Base-by-base conservation (phyloP, 1,140 invertebrate genomes). In the Tetranychus urticae region DNA sequence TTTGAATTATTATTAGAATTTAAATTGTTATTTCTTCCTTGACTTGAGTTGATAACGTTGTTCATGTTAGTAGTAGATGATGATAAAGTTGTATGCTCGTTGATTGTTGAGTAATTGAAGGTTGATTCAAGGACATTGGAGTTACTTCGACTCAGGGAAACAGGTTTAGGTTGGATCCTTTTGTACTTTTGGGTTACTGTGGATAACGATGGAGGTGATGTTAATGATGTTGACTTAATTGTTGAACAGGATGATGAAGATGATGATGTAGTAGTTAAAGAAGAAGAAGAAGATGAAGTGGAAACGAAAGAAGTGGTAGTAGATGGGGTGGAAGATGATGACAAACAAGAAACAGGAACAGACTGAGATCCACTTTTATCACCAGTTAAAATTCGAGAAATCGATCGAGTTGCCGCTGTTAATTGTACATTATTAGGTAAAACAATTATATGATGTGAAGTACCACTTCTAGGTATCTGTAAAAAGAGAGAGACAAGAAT, bases 101-200 rank as follows among this genome's bases (percentile, higher is more conserved):
- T 52, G 14, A 33, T 23, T 52, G 48, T 33, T 52, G 48, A 52
- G 14, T n/a, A 52, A 52, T n/a, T 52, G 36, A 57, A 35, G 56
- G 33, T 36, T 36, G 56, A 57, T 57, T 57, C 56, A 39, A 39
- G 13, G 31, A 34, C 56, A 36, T 42, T 42, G 39, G 56, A 57
- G 56, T 39, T 36, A 34, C 56, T 57, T n/a, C 56, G 34, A 37
- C n/a, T 57, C 12, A 57, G 5, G 62, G 35, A 57, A 52, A 62
- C 67, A 65, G 71, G 71, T 68, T 75, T 76, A 55, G 74, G 74
- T 66, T 76, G 75, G 67, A 76, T 74, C 56, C 69, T 67, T 70
- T 77, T 76, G 69, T 76, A 76, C 69, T 76, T 75, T 31, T 31
- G 50, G 50, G 50, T 52, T 52, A 52, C 50, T 31, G 50, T 52